phyloP scores from a whole-genome alignment of 2,113 vertebrate species.

The Ptyas mucosa region DNA sequence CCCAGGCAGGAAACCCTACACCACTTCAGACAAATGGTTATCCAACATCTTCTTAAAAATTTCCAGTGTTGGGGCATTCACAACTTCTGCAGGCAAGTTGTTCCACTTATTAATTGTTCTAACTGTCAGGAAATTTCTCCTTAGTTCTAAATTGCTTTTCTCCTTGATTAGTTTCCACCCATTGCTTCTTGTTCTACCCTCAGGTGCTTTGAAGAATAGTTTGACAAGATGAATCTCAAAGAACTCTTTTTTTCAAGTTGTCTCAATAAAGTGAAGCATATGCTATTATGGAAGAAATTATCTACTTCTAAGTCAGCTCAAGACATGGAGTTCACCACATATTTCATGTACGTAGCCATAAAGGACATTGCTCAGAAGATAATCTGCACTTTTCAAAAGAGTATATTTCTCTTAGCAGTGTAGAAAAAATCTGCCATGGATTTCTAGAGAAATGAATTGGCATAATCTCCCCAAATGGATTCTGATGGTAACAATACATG shows the following conservation, averaged over 20 bases:
- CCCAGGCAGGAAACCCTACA: too few relatives aligned
- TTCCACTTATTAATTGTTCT: too few relatives aligned
- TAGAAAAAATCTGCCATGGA: background rate
- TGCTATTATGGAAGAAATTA: constrained; percentile 10
- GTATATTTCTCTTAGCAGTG: background rate
- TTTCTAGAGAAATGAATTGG: background rate
- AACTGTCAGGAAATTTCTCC: too few relatives aligned
- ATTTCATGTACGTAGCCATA: background rate
- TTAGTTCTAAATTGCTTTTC: too few relatives aligned
- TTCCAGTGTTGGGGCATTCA: too few relatives aligned
- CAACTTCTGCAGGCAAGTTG: too few relatives aligned
- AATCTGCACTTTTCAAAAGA: background rate
- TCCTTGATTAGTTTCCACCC: too few relatives aligned
- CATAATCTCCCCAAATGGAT: background rate
- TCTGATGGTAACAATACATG: background rate
- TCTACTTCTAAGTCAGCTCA: constrained; percentile 17
- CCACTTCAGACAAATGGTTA: too few relatives aligned
- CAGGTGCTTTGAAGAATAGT: too few relatives aligned
- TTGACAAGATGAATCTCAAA: constrained; percentile 13
- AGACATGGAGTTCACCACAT: background rate
- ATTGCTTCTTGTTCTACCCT: too few relatives aligned
- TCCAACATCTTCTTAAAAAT: too few relatives aligned
- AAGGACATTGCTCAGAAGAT: background rate
- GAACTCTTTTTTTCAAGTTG: constrained; percentile 20
- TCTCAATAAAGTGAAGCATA: constrained; percentile 1